phyloP scores from a whole-genome alignment of 2,888 invertebrate species.

The Abscondita cerata region DNA sequence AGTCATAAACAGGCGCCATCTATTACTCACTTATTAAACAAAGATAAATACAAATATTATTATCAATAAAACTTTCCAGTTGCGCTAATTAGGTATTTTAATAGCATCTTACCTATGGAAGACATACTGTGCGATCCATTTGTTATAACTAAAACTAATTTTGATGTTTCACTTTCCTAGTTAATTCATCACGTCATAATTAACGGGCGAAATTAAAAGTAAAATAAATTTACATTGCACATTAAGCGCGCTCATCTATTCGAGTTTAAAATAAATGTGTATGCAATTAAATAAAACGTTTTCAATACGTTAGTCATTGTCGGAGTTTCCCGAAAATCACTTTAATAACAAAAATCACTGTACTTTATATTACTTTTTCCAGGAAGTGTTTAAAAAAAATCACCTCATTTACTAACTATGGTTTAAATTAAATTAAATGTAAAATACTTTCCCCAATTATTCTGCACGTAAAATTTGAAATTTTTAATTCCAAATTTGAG shows the following conservation, averaged over 20 bases:
- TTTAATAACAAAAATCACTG: neutral
- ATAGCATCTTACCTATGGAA: slow-evolving; percentile 53
- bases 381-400: neutral
- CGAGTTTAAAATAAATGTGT: neutral
- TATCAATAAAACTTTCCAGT: slow-evolving; percentile 6
- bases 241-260: slow-evolving; percentile 2
- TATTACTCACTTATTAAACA: slow-evolving; percentile 3
- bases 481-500: slow-evolving; percentile 9
- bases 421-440: no score
- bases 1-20: slow-evolving; percentile 14
- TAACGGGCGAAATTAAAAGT: slow-evolving; percentile 1
- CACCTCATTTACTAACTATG: neutral
- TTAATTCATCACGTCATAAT: slow-evolving; percentile 7
- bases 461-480: neutral
- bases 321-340: slow-evolving; percentile 12
- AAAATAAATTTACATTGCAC: slow-evolving; percentile 11
- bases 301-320: slow-evolving; percentile 6
- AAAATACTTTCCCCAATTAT: neutral
- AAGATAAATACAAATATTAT: slow-evolving; percentile 4
- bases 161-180: slow-evolving; percentile 16
- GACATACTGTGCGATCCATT: slow-evolving; percentile 57
- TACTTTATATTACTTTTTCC: neutral
- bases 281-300: neutral
- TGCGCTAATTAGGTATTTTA: slow-evolving; percentile 1
- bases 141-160: slow-evolving; percentile 18